phyloP scores from a whole-genome alignment of 2,888 invertebrate genomes.

The Callinectes sapidus region DNA sequence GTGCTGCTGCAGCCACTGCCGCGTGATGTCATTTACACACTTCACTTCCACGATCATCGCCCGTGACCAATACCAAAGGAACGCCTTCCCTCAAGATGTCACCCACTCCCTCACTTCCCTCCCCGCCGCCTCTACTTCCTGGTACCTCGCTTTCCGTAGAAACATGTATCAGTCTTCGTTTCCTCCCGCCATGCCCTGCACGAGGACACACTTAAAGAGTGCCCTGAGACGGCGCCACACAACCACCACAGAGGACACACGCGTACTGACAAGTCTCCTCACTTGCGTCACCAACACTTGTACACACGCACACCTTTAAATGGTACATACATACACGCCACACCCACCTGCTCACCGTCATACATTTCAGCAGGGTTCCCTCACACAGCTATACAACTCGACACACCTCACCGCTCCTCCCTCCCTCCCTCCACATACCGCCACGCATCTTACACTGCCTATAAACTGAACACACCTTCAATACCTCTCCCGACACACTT shows the following conservation, averaged over 20 bases:
- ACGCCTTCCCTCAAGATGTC: neutral
- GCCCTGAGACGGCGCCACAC: neutral
- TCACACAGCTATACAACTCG: neutral
- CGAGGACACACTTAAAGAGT: neutral
- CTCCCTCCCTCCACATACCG: neutral
- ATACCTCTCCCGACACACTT: neutral
- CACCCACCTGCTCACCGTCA: neutral
- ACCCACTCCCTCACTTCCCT: neutral
- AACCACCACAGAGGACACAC: neutral
- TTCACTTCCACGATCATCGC: neutral
- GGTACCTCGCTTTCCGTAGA: neutral
- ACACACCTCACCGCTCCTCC: neutral
- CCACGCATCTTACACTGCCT: conserved; percentile 5
- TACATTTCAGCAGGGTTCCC: conserved; percentile 6
- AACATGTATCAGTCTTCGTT: neutral
- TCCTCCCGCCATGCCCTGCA: neutral
- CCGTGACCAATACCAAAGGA: neutral
- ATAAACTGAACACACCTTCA: neutral
- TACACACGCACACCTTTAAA: neutral
- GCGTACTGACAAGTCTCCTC: neutral
- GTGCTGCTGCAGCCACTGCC: neutral
- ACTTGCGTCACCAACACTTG: neutral
- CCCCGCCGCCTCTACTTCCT: neutral
- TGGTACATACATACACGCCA: neutral
- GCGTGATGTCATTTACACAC: neutral